phyloP scores from a whole-genome alignment of 2,797 vertebrate genomes.

The Myotis pilosus region DNA sequence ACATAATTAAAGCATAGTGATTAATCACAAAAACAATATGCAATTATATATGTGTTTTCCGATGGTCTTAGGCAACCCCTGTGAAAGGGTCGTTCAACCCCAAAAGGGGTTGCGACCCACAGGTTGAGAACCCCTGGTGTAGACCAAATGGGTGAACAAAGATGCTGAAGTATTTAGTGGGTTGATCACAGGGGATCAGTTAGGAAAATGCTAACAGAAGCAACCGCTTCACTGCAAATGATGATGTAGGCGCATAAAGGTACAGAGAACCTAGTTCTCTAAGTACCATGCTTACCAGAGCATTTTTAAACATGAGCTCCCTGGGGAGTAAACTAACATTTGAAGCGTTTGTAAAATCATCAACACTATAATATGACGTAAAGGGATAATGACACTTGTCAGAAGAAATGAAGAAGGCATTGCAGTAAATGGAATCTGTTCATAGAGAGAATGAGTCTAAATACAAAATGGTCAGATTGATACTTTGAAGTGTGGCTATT shows the following conservation, averaged over 20 bases:
- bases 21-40: too few relatives aligned
- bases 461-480: slow-evolving; percentile 67
- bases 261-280: neutral
- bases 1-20: too few relatives aligned
- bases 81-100: too few relatives aligned
- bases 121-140: too few relatives aligned
- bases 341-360: slow-evolving; percentile 28
- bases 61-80: too few relatives aligned
- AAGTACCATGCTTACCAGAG: neutral
- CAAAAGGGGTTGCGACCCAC: too few relatives aligned
- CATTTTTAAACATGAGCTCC: slow-evolving; percentile 41
- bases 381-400: slow-evolving; percentile 61
- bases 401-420: slow-evolving; percentile 49
- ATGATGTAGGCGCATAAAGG: rapidly evolving
- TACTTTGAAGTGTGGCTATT: slow-evolving; percentile 66
- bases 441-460: slow-evolving; percentile 54
- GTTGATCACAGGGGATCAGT: neutral
- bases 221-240: neutral
- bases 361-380: slow-evolving; percentile 49
- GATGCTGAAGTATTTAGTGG: neutral
- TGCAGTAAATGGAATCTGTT: slow-evolving; percentile 44
- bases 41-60: too few relatives aligned
- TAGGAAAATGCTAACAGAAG: neutral
- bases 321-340: slow-evolving; percentile 31
- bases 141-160: neutral